Percentiles rank a stretch among this genome's conserved stretches.
Conservation (phyloP, 2,113 vertebrate genomes). For the Amphiprion ocellaris region DNA sequence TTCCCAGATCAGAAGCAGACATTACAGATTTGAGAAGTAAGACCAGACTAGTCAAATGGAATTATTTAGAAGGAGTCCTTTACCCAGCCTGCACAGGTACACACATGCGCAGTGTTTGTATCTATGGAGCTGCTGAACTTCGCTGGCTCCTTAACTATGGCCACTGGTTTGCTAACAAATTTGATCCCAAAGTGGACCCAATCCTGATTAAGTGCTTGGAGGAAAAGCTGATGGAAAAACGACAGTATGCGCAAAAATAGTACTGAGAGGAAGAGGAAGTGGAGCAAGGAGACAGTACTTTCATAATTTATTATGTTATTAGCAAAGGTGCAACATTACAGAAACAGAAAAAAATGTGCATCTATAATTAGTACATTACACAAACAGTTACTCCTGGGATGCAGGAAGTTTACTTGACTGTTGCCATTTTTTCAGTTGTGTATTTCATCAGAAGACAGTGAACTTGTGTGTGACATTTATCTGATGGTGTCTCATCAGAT, state of each 20-base stretch:
- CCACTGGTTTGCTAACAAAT: conserved; percentile 97
- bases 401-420: too few relatives aligned
- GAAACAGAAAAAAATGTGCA: too few relatives aligned
- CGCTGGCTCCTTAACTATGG: conserved; percentile 80
- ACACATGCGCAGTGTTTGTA: conserved; percentile 91
- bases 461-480: too few relatives aligned
- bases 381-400: too few relatives aligned
- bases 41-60: conserved; percentile 95
- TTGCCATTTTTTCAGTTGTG: too few relatives aligned
- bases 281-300: too few relatives aligned
- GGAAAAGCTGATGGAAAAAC: conserved; percentile 88
- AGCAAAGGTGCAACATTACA: too few relatives aligned
- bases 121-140: conserved; percentile 91
- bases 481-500: too few relatives aligned
- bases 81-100: conserved; percentile 91
- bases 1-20: conserved; percentile 85
- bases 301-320: too few relatives aligned
- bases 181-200: conserved; percentile 94
- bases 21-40: conserved; percentile 93
- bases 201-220: conserved; percentile 92
- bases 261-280: too few relatives aligned
- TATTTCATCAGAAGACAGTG: too few relatives aligned
- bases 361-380: too few relatives aligned
- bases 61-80: conserved; percentile 86
- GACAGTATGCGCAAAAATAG: not conserved